These are phyloP conservation scores for Peromyscus aztecus DNA, from an alignment of 2,797 vertebrate genomes.

Conservation along the genomic window DNA sequence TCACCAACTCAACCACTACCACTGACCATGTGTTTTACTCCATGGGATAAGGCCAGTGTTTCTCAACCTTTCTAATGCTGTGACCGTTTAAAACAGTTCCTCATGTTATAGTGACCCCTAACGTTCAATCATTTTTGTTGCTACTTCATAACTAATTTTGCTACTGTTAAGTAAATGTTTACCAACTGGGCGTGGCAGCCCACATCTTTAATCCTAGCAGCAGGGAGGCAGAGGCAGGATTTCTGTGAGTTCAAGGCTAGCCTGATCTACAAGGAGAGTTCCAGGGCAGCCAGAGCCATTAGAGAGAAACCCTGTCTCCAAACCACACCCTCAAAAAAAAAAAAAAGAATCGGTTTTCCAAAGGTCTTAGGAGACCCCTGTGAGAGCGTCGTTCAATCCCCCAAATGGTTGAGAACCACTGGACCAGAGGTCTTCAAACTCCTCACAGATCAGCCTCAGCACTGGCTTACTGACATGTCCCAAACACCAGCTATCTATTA, in stretches of 20 bases:
- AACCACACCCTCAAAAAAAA: not conserved
- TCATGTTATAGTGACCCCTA: not conserved
- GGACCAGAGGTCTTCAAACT: not conserved
- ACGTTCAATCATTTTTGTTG: not conserved
- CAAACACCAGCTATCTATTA: not conserved
- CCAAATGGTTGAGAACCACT: not conserved
- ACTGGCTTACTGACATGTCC: not conserved
- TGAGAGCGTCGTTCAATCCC: not conserved
- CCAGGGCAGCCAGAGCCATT: not conserved
- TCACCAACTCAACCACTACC: not conserved
- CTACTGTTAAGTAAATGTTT: not conserved
- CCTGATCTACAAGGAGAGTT: not conserved
- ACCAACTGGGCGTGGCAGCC: not conserved
- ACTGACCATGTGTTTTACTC: not conserved
- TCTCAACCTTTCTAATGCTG: not conserved
- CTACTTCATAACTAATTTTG: not conserved
- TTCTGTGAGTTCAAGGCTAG: not conserved
- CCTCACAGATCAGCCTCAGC: not conserved
- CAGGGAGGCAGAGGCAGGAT: not conserved
- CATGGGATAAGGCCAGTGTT: not conserved
- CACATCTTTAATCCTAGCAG: not conserved
- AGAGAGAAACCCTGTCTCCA: not conserved
- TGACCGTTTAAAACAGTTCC: not conserved
- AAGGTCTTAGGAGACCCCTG: not conserved
- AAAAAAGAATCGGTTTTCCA: not conserved